phyloP scores from a whole-genome alignment of 2,113 vertebrate species.

The Corapipo altera region DNA sequence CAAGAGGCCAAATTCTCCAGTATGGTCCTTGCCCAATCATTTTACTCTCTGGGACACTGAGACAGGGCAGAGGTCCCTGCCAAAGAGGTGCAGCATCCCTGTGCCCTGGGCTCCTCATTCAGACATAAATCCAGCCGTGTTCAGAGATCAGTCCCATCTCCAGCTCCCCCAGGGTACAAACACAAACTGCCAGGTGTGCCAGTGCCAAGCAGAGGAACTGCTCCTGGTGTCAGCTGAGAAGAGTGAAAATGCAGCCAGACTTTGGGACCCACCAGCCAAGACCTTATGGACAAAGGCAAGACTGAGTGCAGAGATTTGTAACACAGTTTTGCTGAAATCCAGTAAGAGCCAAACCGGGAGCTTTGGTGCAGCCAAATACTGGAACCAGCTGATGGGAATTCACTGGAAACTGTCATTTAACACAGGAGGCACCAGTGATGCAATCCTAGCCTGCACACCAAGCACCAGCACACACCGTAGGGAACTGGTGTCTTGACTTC shows the following conservation, averaged over 20 bases:
- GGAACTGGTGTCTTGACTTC: neutral
- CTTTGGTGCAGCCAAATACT: neutral
- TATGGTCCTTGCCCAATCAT: neutral
- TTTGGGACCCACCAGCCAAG: neutral
- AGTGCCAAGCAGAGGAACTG: neutral
- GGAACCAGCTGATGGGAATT: neutral
- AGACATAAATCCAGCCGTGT: neutral
- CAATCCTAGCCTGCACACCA: neutral
- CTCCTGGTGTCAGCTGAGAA: neutral
- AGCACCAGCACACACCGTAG: neutral
- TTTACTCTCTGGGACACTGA: neutral
- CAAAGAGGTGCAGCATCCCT: neutral
- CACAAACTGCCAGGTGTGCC: neutral
- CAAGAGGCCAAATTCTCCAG: neutral
- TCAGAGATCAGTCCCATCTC: neutral
- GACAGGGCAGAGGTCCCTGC: neutral
- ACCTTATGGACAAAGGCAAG: neutral
- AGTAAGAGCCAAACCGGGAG: neutral
- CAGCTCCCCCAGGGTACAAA: neutral
- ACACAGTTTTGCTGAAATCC: neutral
- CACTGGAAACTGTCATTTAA: neutral
- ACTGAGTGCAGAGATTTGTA: rapidly evolving
- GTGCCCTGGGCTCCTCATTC: neutral
- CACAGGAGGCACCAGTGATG: neutral
- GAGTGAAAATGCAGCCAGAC: neutral